A percentile compares a stretch with the other conserved stretches of the same genome.
These are phyloP conservation scores for Vultur gryphus DNA, from an alignment of 2,797 vertebrate genomes.

Conservation along the genomic window DNA sequence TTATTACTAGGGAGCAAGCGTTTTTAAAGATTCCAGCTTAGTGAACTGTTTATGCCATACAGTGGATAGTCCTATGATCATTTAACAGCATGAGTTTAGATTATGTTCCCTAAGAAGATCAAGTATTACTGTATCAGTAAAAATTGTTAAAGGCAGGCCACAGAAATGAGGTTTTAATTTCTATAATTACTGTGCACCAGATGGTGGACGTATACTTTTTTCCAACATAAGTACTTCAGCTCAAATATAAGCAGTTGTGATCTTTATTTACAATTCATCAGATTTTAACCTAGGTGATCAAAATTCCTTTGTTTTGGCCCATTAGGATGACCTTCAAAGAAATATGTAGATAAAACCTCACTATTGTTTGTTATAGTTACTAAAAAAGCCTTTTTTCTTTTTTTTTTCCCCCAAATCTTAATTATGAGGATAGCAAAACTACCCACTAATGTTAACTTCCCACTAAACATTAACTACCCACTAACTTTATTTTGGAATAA, in stretches of 20 bases:
- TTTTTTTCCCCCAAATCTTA: background rate
- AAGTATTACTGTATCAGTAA: conserved; percentile 51
- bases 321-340: conserved; percentile 13
- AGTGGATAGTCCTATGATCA: conserved; percentile 7
- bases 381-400: background rate
- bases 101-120: conserved; percentile 58
- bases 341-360: background rate
- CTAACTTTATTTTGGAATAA: conserved; percentile 42
- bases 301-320: conserved; percentile 22
- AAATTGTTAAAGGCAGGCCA: conserved; percentile 35
- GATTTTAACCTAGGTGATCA: conserved; percentile 19
- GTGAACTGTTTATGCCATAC: conserved; percentile 44
- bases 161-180: conserved; percentile 45
- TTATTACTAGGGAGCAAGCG: conserved; percentile 12
- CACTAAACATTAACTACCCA: background rate
- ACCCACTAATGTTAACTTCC: background rate
- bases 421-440: background rate
- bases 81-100: conserved; percentile 46
- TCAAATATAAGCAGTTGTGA: conserved; percentile 41
- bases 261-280: conserved; percentile 61
- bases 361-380: background rate
- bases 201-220: conserved; percentile 28
- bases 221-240: background rate
- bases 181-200: conserved; percentile 45
- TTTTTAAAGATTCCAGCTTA: conserved; percentile 40